Evolutionary conservation across 2,113 vertebrate genomes (phyloP).

Genomic region (Camelus dromedarius): DNA sequence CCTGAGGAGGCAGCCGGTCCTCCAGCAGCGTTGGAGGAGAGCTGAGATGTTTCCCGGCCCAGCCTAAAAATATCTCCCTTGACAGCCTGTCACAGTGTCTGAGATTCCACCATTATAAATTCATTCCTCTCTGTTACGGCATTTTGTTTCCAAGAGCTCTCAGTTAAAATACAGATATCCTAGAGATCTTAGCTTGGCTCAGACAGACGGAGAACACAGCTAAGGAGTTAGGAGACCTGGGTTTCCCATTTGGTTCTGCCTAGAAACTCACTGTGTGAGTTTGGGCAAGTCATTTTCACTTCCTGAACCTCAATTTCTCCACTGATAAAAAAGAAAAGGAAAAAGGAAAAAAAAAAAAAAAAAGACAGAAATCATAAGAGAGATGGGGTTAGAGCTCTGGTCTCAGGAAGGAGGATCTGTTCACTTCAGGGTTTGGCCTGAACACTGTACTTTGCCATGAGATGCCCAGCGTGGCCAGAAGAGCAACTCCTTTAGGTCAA

Average conservation of each 20-base stretch:
- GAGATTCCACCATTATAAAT: slow-evolving; percentile 74
- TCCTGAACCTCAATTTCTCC: neutral
- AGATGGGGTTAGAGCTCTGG: neutral
- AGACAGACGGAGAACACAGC: neutral
- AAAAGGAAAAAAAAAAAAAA: neutral
- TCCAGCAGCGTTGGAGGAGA: slow-evolving; percentile 23
- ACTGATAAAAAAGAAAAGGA: neutral
- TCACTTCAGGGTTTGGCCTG: neutral
- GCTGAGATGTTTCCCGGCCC: slow-evolving; percentile 69
- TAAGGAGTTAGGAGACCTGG: neutral
- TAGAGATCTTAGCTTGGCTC: neutral
- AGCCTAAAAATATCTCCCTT: slow-evolving; percentile 81
- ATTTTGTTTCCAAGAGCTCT: slow-evolving; percentile 73
- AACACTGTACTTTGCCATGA: neutral
- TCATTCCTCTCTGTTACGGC: slow-evolving; percentile 69
- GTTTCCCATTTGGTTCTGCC: neutral
- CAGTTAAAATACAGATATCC: slow-evolving; percentile 62
- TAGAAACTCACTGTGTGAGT: fast-evolving
- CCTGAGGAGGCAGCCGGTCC: neutral
- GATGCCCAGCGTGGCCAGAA: neutral
- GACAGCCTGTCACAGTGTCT: slow-evolving; percentile 76
- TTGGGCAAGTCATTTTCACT: neutral
- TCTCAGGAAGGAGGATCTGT: neutral
- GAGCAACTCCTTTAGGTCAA: neutral
- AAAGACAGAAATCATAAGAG: neutral